Base-by-base conservation (phyloP, 2,113 vertebrate genomes). In the Oryzias woworae region DNA sequence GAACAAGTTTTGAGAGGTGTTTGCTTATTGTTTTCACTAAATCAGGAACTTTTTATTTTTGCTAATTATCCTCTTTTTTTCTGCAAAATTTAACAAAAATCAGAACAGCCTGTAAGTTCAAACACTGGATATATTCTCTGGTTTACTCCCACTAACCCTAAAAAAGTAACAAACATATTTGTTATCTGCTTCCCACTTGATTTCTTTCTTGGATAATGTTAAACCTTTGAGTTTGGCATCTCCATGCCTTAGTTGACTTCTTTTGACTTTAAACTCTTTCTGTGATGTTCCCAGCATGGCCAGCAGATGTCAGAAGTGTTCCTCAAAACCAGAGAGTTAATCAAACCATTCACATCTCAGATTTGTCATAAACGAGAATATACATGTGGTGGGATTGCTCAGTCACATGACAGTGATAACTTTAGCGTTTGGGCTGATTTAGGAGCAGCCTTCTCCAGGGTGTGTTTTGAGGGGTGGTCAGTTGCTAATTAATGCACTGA, bases 221-320 rank as follows among this genome's bases (percentile, higher is more conserved):
- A 57, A 76, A 72, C 20, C 63, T n/a, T 41, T 14, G 17, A 59
- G 53, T 65, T 41, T 75, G 54, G 49, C 58, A 61, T 12, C 43
- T 31, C 41, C 24, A 26, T 31, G 49, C 52, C 6, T 44, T 17
- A 26, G 18, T 59, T 52, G 18, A 36, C 65, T 59, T 26, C 10
- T 44, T 51, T 60, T 15, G 17, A 17, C 17, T 13, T 36, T 14
- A 5, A 16, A 26, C 2, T 8, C 49, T 12, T 12, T 31, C 48
- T n/a, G 1, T 58, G 48, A 17, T 53, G 41, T 85, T 83, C 65
- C 43, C 54, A 16, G 51, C 6, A 16, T 23, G 53, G 58, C 87
- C 91, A 91, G 80, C 80, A 91, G 91, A 82, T 88, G 91, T 89
- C 91, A 91, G 85, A 71, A 86, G 79, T 84, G 87, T 58, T 89